Evolutionary conservation across 1,140 invertebrate species (phyloP), one percentile per base, ranked within the genome.

Genomic region (Anthonomus grandis): DNA sequence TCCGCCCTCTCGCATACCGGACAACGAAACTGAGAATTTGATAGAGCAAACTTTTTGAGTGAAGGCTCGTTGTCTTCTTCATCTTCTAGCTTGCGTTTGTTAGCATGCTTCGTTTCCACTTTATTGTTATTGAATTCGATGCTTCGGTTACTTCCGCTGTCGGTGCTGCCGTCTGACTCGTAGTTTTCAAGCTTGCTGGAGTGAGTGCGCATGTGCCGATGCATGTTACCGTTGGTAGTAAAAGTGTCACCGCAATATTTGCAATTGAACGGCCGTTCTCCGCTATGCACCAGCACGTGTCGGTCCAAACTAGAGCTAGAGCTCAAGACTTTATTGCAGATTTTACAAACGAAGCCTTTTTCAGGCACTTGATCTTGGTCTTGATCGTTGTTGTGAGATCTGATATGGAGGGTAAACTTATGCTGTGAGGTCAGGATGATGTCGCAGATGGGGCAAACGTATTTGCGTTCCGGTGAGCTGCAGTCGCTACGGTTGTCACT

Each of bases 221-320:
- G 89, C 88, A 94, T 91, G 70, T 91, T 92, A 12, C 89, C 89
- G 71, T 91, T 93, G 2, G 90, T 93, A 23, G 88, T 91, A 74
- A 93, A 95, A 2, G 87, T 83, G 72, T 90, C 83, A 17, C 83
- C 79, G 71, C 90, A 93, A 60, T 83, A 81, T 64, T 83, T 82
- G 72, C 91, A 93, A 63, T 84, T 84, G 72, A 88, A 90, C 2
- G 87, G 86, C 1, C 86, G 75, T 63, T 89, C 86, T 1, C 85
- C 85, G 1, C 85, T 86, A 67, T 90, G 88, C 0, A 87, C 83
- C 22, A 90, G 68, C 52, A 87, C 81, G 74, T 91, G 87, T 1
- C 86, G 77, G 64, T 90, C 86, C 62, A 89, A 70, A 31, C 88
- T 91, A 56, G 85, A 88, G 42, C 86, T 83, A 1, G 89, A 91